A percentile compares a stretch with the other conserved stretches of the same genome.
These are phyloP conservation scores for Anarrhichthys ocellatus DNA, from an alignment of 2,113 vertebrate species.

Conservation along the genomic window DNA sequence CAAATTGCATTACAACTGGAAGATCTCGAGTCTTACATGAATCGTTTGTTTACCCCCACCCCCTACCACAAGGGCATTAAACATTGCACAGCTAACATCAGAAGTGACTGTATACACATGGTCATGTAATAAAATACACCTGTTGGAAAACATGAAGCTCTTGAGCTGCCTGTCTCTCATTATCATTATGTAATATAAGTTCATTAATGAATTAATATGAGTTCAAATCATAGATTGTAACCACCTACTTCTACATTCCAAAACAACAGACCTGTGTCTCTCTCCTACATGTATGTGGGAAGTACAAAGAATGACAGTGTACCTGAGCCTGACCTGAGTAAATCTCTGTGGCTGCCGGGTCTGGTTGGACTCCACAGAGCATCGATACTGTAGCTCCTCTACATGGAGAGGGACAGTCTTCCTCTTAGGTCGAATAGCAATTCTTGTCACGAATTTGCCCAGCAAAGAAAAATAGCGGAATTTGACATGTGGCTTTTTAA, in stretches of 20 bases:
- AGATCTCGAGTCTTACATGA: too few species aligned
- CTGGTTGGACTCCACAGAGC: neutral
- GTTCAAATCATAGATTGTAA: neutral
- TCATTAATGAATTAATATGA: neutral
- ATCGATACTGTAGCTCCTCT: constrained; percentile 15
- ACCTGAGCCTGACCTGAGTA: constrained; percentile 24
- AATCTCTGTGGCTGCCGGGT: constrained; percentile 34
- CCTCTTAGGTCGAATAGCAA: constrained; percentile 17
- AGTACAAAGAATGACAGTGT: neutral
- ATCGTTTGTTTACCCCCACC: too few species aligned
- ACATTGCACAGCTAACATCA: neutral
- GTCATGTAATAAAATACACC: neutral
- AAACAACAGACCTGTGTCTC: neutral
- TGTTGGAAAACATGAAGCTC: neutral
- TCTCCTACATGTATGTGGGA: neutral
- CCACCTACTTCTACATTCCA: neutral
- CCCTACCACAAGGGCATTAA: too few species aligned
- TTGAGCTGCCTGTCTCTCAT: neutral
- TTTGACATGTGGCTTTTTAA: constrained; percentile 17
- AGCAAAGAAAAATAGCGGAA: constrained; percentile 7
- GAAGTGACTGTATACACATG: neutral
- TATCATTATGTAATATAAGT: neutral
- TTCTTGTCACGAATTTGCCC: constrained; percentile 37
- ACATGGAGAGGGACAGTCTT: constrained; percentile 6
- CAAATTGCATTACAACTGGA: too few species aligned